Evolutionary conservation across 2,888 invertebrate genomes (phyloP), one percentile per base, ranked within the genome.

Genomic region (Tetanocera ferruginea): DNA sequence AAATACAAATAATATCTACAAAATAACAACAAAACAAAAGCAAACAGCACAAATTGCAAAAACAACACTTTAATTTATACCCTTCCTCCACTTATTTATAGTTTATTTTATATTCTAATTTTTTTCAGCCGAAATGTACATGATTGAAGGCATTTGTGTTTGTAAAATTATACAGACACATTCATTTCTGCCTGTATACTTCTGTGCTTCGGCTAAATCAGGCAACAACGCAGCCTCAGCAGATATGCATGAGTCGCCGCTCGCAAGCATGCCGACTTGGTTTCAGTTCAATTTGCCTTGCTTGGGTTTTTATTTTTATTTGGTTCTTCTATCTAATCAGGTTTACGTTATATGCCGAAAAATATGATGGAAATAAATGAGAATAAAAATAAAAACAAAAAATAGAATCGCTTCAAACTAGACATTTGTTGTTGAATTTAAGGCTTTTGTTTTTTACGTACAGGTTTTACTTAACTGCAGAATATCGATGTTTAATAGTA

Each of bases 51-150:
- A 55, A 55, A 55, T 23, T 19, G 23, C 6, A 55, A 55, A 19
- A 66, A 66, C 64, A 66, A 66, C 64, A 34, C n/a, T 66, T 66
- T 66, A 66, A 66, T 52, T 71, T 52, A 52, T 52, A 52, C 52
- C 71, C 55, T 25, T 71, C 49, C 52, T 71, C 31, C 34, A 71
- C 31, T 71, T 71, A 52, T 71, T 71, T 52, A 71, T 71, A 71
- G 71, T 55, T 55, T 52, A n/a, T 31, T 66, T 34, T 66, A n/a
- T 28, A 34, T 71, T 71, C 23, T 37, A 25, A n/a, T 31, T 71
- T 52, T 25, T 71, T 52, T 70, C n/a, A 25, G 23, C 70, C 28
- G 6, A 14, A 52, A 43, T 43, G 14, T 43, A 43, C 43, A 43
- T 43, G 14, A 11, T 43, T 43, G 43, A 43, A 14, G 11, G 11